Percentiles rank a stretch among this genome's conserved stretches.
phyloP scores from a whole-genome alignment of 2,888 invertebrate species.

The Nudaria mundana region DNA sequence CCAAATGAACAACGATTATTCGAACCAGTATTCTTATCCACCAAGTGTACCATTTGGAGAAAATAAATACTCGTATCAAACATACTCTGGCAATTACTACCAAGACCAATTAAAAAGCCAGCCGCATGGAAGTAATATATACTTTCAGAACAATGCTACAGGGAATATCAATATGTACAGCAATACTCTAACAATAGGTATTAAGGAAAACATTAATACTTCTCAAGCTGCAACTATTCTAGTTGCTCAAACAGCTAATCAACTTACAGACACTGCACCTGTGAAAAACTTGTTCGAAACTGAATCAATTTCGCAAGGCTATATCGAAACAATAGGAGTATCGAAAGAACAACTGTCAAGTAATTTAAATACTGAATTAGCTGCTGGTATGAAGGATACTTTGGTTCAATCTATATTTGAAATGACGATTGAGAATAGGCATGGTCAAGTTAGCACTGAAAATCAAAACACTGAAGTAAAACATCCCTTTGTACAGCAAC shows the following conservation, averaged over 20 bases:
- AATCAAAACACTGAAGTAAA: background rate
- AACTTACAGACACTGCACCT: background rate
- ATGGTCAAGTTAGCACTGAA: no score
- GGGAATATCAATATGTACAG: background rate
- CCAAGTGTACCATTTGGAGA: background rate
- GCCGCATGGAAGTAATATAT: background rate
- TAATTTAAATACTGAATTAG: background rate
- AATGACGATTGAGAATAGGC: no score
- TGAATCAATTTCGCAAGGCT: background rate
- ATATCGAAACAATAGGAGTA: no score
- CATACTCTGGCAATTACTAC: background rate
- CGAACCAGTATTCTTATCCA: slow-evolving; percentile 29
- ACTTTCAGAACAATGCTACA: background rate
- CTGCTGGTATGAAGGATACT: background rate
- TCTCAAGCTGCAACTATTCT: background rate
- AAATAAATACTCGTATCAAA: background rate
- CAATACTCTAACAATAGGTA: background rate
- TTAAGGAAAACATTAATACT: background rate
- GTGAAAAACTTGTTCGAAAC: background rate
- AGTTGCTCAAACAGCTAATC: background rate
- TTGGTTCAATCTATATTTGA: no score
- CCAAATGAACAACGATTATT: slow-evolving; percentile 22
- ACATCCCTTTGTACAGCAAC: no score
- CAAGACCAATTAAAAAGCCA: background rate
- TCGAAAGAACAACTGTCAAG: background rate